A percentile compares a stretch with the other conserved stretches of the same genome.
Conservation (phyloP, 2,113 vertebrate species). For the Melanerpes aurifrons region DNA sequence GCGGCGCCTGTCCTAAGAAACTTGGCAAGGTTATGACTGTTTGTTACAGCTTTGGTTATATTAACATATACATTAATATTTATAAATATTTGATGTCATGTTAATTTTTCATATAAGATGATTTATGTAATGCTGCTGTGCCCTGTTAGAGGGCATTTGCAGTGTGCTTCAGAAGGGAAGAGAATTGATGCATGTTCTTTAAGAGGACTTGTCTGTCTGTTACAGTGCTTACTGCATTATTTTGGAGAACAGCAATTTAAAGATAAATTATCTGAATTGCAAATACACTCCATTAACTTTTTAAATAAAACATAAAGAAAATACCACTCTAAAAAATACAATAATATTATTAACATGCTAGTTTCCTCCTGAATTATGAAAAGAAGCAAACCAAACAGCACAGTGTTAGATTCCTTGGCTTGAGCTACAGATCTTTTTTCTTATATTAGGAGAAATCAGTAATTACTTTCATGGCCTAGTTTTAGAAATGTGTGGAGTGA, state of each 20-base stretch:
- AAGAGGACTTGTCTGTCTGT: conserved; percentile 71
- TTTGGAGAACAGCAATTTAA: conserved; percentile 72
- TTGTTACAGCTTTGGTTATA: conserved; percentile 87
- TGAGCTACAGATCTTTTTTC: conserved; percentile 9
- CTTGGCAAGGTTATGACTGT: conserved; percentile 86
- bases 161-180: conserved; percentile 70
- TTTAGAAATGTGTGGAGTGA: not conserved
- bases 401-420: not conserved
- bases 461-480: not conserved
- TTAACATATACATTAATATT: conserved; percentile 92
- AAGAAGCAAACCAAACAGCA: too few species aligned
- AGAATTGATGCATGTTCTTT: conserved; percentile 77
- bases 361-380: not conserved
- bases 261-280: conserved; percentile 80
- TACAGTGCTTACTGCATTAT: conserved; percentile 74
- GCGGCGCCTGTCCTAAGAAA: conserved; percentile 83
- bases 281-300: conserved; percentile 79
- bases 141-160: conserved; percentile 83
- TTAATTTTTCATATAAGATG: conserved; percentile 88
- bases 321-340: conserved; percentile 41
- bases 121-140: conserved; percentile 82
- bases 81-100: conserved; percentile 90
- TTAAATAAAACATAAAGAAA: conserved; percentile 84
- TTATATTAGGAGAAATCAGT: not conserved
- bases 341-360: conserved; percentile 8